Evolutionary conservation across 2,797 vertebrate genomes (phyloP).

Genomic region (Eospalax fontanierii): DNA sequence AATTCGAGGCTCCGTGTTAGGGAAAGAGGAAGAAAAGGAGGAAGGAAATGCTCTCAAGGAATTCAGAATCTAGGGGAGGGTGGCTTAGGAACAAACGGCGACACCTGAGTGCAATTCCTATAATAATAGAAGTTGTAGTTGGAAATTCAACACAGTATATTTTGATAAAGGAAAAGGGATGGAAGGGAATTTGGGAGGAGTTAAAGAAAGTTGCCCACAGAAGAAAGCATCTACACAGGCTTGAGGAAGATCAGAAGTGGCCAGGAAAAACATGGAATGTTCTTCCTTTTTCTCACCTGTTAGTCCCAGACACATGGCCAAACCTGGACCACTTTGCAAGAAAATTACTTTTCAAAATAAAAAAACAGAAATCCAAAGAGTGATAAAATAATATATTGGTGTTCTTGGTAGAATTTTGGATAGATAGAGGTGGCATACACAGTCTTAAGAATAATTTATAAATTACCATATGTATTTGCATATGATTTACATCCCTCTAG

Average conservation of each 20-base stretch:
- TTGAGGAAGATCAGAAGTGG: slow-evolving; percentile 41
- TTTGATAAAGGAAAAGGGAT: neutral
- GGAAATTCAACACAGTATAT: neutral
- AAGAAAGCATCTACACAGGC: neutral
- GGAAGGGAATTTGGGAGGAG: neutral
- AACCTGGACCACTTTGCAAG: neutral
- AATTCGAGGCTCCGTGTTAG: neutral
- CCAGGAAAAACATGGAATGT: neutral
- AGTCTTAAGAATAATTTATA: slow-evolving; percentile 15
- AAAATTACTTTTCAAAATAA: slow-evolving; percentile 61
- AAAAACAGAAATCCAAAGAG: neutral
- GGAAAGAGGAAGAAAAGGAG: neutral
- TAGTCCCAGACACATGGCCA: neutral
- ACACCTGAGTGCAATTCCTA: neutral
- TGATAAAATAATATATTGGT: neutral
- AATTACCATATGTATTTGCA: neutral
- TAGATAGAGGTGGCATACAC: neutral
- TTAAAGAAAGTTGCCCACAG: neutral
- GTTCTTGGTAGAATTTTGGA: neutral
- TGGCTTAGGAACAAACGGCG: neutral
- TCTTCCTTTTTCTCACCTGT: neutral
- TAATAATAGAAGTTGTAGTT: neutral
- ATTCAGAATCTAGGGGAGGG: neutral
- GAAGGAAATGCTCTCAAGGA: neutral
- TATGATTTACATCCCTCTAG: slow-evolving; percentile 18